Evolutionary conservation across 2,888 invertebrate genomes (phyloP).

Genomic region (Lochmaea capreae): DNA sequence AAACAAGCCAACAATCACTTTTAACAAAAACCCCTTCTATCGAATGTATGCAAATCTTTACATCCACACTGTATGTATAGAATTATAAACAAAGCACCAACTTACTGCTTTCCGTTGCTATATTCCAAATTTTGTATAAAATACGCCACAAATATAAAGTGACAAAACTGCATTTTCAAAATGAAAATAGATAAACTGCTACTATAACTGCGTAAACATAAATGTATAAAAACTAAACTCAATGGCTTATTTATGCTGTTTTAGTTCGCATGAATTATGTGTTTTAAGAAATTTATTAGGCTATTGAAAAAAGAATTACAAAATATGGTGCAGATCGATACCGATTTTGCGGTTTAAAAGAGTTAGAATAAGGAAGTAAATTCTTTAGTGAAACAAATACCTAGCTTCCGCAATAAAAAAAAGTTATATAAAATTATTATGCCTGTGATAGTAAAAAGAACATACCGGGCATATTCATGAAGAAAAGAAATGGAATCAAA

Average conservation of each 20-base stretch:
- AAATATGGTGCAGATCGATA: conserved; percentile 13
- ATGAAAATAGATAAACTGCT: not conserved
- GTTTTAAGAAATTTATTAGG: conserved; percentile 8
- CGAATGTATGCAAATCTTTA: too few species aligned
- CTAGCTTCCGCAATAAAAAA: conserved; percentile 6
- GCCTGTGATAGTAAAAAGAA: not conserved
- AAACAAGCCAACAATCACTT: too few species aligned
- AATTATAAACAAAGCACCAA: not conserved
- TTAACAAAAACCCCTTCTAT: too few species aligned
- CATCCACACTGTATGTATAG: not conserved
- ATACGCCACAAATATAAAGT: not conserved
- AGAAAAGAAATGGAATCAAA: not conserved
- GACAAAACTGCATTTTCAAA: not conserved
- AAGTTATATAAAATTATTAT: conserved; percentile 17
- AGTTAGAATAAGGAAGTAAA: conserved; percentile 2
- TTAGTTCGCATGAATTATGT: not conserved
- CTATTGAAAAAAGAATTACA: conserved; percentile 7
- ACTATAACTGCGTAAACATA: not conserved
- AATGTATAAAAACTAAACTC: conserved; percentile 11
- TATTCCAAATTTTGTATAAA: not conserved
- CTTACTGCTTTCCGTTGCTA: conserved; percentile 1
- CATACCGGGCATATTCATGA: not conserved
- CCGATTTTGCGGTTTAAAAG: conserved; percentile 25
- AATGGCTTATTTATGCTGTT: conserved; percentile 25
- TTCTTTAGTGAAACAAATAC: not conserved